Evolutionary conservation across 2,888 invertebrate genomes (phyloP).

Genomic region (Tetranychus piercei): DNA sequence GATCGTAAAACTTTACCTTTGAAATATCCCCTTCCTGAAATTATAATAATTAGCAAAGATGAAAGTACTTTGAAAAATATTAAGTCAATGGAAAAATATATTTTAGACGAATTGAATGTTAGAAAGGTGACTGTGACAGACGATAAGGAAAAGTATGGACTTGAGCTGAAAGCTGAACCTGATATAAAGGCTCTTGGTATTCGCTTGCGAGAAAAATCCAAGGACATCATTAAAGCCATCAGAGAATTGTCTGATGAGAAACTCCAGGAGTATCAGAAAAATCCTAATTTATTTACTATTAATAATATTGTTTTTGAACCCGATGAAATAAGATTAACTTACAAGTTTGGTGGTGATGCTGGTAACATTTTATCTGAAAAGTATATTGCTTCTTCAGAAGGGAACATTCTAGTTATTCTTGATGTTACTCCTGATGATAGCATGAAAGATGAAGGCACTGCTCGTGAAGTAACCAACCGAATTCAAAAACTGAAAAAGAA

Average conservation of each 20-base stretch:
- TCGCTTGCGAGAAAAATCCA: constrained; percentile 71
- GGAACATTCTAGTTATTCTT: constrained; percentile 65
- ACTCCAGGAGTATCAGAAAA: constrained; percentile 51
- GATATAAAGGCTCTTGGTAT: constrained; percentile 79
- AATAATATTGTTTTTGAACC: constrained; percentile 55
- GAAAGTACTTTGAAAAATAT: constrained; percentile 56
- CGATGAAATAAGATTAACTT: constrained; percentile 62
- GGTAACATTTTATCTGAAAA: constrained; percentile 42
- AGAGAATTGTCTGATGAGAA: constrained; percentile 56
- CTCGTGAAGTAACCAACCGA: constrained; percentile 78
- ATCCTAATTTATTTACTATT: constrained; percentile 49
- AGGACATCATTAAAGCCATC: constrained; percentile 60
- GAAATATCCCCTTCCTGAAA: constrained; percentile 87
- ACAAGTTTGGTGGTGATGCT: constrained; percentile 46
- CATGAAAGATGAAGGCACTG: constrained; percentile 80
- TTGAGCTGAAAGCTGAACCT: constrained; percentile 74
- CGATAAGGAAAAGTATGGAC: constrained; percentile 79
- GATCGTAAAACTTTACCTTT: constrained; percentile 83
- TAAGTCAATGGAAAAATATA: constrained; percentile 57
- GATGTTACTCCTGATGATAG: constrained; percentile 72
- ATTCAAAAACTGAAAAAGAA: constrained; percentile 90
- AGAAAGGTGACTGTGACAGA: constrained; percentile 60
- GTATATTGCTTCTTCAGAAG: constrained; percentile 77
- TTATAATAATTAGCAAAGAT: constrained; percentile 82
- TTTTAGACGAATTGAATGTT: constrained; percentile 67